Percentiles rank a stretch among this genome's conserved stretches.
Evolutionary conservation across 2,113 vertebrate genomes (phyloP).

Genomic region (Thalassoma bifasciatum): DNA sequence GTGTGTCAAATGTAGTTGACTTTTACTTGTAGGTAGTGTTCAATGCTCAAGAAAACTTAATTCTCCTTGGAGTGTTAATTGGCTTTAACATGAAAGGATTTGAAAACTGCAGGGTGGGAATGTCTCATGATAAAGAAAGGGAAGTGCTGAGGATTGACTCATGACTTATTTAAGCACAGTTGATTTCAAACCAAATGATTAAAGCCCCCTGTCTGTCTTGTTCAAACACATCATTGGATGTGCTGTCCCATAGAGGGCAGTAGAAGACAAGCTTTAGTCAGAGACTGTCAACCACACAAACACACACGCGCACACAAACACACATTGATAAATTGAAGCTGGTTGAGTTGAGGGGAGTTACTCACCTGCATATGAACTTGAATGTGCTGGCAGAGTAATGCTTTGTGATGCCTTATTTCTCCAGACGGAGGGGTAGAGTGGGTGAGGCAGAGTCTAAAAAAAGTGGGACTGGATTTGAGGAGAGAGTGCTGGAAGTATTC

Average conservation of each 20-base stretch:
- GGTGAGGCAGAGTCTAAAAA: slow-evolving; percentile 32
- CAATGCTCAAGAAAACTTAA: background rate
- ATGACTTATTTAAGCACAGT: slow-evolving; percentile 31
- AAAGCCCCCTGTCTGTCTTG: background rate
- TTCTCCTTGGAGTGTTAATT: background rate
- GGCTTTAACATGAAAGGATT: background rate
- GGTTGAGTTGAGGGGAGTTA: slow-evolving; percentile 54
- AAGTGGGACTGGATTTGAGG: slow-evolving; percentile 41
- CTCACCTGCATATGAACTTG: slow-evolving; percentile 75
- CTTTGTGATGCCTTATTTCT: slow-evolving; percentile 56
- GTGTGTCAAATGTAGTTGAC: too few species aligned
- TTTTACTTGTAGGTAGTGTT: background rate
- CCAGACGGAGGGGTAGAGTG: slow-evolving; percentile 20
- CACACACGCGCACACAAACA: slow-evolving; percentile 24
- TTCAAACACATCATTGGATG: slow-evolving; percentile 7
- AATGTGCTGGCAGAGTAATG: slow-evolving; percentile 50
- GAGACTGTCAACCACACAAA: background rate
- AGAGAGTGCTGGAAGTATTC: slow-evolving; percentile 38
- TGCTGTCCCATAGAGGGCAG: slow-evolving; percentile 70
- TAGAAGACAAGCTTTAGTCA: slow-evolving; percentile 57
- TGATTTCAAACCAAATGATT: slow-evolving; percentile 31
- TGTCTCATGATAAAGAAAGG: slow-evolving; percentile 15
- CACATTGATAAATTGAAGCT: slow-evolving; percentile 22
- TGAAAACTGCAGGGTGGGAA: slow-evolving; percentile 28
- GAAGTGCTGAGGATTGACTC: slow-evolving; percentile 39